Base-by-base conservation (phyloP, 2,888 invertebrate genomes). In the Keiferia lycopersicella region DNA sequence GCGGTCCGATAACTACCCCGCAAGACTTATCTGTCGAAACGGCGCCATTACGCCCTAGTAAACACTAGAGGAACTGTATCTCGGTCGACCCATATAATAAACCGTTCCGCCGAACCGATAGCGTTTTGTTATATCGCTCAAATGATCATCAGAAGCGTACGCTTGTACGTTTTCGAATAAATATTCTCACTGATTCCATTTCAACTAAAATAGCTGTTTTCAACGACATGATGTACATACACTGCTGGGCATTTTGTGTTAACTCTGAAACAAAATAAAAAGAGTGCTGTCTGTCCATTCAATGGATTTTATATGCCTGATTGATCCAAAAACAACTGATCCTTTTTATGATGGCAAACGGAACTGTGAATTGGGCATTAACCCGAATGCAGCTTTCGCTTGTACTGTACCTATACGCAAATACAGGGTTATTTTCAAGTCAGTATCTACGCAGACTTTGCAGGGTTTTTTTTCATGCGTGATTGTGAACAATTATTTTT, bases 1-100 rank as follows among this genome's bases (percentile, higher is more conserved):
- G 84, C 81, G 87, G 84, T 83, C 82, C 84, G 87, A 87, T 88
- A 88, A 85, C 85, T 86, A 81, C 81, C 82, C 82, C 74, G 67
- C 77, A 77, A 82, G 84, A 85, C 84, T 85, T 88, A 87, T 87
- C 87, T 87, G 81, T 84, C 81, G 82, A 77, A 74, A 81, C 22
- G 79, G 78, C 77, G 72, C 75, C 78, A 80, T 85, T 84, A 83
- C 77, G 78, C 75, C 74, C 75, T 77, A 77, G 83, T 84, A 83
- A 84, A 82, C 81, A 82, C 74, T 68, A 69, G 66, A 73, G 71
- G 70, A 22, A 78, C 73, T 73, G 71, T 75, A 71, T 73, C 72
- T 72, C 64, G 67, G 66, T 65, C 22, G 62, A 53, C 53, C 51
- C 53, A 53, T n/a, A 39, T 39, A 53, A 62, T 51, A 39, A 53